Evolutionary conservation across 2,797 vertebrate species (phyloP).

Genomic region (Podarcis lilfordi): DNA sequence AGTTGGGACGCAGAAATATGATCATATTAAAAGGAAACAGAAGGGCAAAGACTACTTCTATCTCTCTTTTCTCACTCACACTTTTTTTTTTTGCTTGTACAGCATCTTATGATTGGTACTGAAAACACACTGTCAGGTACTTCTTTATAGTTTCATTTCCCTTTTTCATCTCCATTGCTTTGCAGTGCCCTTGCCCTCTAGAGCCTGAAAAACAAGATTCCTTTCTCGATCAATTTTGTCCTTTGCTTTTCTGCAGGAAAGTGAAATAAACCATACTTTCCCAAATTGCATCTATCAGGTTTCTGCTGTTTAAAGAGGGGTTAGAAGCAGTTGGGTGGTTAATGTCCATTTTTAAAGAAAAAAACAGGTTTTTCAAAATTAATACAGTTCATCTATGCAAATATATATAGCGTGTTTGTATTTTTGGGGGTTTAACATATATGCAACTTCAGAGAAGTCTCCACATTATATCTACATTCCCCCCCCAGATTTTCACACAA

Average conservation of each 20-base stretch:
- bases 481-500: no score
- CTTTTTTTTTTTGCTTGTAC: slow-evolving; percentile 70
- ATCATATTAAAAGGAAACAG: slow-evolving; percentile 72
- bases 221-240: slow-evolving; percentile 57
- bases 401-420: background rate
- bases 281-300: background rate
- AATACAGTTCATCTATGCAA: background rate
- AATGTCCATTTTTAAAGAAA: background rate
- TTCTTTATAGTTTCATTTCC: slow-evolving; percentile 76
- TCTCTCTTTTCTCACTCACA: slow-evolving; percentile 16
- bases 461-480: background rate
- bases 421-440: background rate
- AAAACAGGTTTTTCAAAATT: background rate
- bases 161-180: slow-evolving; percentile 48
- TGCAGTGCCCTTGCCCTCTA: slow-evolving; percentile 69
- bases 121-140: slow-evolving; percentile 74
- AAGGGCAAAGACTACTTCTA: slow-evolving; percentile 74
- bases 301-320: slow-evolving; percentile 1
- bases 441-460: background rate
- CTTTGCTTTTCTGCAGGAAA: slow-evolving; percentile 32
- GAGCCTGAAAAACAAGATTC: slow-evolving; percentile 60
- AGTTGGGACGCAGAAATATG: slow-evolving; percentile 67
- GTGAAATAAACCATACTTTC: background rate
- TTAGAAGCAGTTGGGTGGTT: background rate
- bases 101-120: slow-evolving; percentile 70